Evolutionary conservation across 2,888 invertebrate genomes (phyloP), one percentile per base, ranked within the genome.

Genomic region (Caenorhabditis drosophilae): DNA sequence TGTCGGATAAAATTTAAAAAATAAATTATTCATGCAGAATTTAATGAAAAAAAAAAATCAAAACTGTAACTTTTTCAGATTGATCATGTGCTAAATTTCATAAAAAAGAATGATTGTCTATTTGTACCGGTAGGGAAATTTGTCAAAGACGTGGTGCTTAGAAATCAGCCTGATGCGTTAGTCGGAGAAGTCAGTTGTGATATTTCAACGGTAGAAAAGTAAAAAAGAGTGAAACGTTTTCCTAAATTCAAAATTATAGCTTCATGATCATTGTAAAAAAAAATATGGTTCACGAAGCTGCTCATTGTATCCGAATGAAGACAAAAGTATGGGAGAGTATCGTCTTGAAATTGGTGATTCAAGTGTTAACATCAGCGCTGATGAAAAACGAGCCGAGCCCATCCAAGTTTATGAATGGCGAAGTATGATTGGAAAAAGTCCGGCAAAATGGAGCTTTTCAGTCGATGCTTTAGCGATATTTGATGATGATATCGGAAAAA

Each of bases 281-380:
- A 55, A 54, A 31, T 73, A 48, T 52, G 54, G 62, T 1, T 4
- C 52, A 0, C 26, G 46, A 9, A 38, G 35, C 12, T 73, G 73
- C 34, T 52, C 64, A 3, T 56, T 73, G 7, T 73, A 58, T 25
- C 73, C 73, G 3, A 35, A 56, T 26, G 53, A 59, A 31, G 42
- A 52, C 22, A 57, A 38, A 9, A 53, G 42, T 3, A 44, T 16
- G 22, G 67, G 58, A 25, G 48, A 42, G 1, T 61, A 56, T 25
- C 57, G 73, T 4, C 42, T 73, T 16, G 73, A 73, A 57, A 73
- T 73, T 16, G 73, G 73, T 7, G 73, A 73, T 38, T 36, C 59
- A n/a, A 58, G 42, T 16, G 36, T 35, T n/a, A 73, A 73, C 25
- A 50, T 48, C 40, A 51, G 45, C 18, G 47, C 42, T 1, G 34